Percentiles rank a stretch among this genome's conserved stretches.
Conservation (phyloP, 2,113 vertebrate genomes). For the Vimba vimba region DNA sequence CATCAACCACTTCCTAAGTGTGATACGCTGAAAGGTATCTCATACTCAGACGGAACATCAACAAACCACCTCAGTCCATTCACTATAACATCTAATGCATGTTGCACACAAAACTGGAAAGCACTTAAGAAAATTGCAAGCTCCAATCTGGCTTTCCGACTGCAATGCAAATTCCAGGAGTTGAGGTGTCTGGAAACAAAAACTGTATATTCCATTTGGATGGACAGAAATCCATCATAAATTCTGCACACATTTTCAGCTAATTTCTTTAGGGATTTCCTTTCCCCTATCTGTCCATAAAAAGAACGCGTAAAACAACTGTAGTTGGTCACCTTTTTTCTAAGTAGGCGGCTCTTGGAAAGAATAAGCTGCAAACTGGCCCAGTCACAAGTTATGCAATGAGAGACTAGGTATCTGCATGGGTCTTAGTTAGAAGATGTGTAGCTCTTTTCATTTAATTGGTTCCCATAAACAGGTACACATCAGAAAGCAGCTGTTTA, state of each 20-base stretch:
- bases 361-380: not conserved
- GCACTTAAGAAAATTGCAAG: not conserved
- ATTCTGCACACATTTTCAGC: not conserved
- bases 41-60: not conserved
- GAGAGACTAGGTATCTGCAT: constrained; percentile 53
- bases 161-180: constrained; percentile 5
- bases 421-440: constrained; percentile 70
- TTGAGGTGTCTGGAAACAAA: not conserved
- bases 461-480: constrained; percentile 77
- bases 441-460: constrained; percentile 78
- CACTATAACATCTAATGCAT: not conserved
- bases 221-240: not conserved
- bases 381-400: not conserved
- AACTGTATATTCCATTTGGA: not conserved
- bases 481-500: constrained; percentile 80
- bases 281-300: not conserved
- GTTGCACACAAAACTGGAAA: not conserved
- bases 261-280: not conserved
- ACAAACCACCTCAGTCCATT: not conserved
- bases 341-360: not conserved
- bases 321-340: constrained; percentile 55
- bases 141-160: not conserved
- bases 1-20: not conserved
- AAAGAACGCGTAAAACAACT: not conserved
- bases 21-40: not conserved